phyloP scores from a whole-genome alignment of 2,113 vertebrate species.

The Australoheros scitulus region DNA sequence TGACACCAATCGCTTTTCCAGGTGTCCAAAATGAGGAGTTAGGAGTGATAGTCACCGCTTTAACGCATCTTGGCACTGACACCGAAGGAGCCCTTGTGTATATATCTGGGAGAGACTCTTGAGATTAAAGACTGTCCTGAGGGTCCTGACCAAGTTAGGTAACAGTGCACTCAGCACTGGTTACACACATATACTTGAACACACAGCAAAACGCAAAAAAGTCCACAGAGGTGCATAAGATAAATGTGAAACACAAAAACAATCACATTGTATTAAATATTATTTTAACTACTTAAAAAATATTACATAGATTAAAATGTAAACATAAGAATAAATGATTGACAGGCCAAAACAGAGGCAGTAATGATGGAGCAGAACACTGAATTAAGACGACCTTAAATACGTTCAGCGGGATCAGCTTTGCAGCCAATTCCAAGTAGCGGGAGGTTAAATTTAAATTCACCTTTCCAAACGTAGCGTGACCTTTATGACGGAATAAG shows the following conservation, averaged over 20 bases:
- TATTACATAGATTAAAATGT: not conserved
- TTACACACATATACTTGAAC: not conserved
- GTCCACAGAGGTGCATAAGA: not conserved
- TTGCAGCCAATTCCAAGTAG: too few relatives aligned
- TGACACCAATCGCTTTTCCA: accelerated
- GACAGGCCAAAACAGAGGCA: not conserved
- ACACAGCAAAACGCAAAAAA: not conserved
- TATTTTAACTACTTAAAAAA: too few relatives aligned
- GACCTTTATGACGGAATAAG: too few relatives aligned
- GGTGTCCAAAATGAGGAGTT: not conserved
- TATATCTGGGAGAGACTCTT: not conserved
- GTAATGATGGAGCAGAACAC: accelerated
- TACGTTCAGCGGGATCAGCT: too few relatives aligned
- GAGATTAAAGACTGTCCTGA: not conserved
- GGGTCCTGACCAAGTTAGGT: accelerated
- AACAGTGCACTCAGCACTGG: not conserved
- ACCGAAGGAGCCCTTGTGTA: not conserved
- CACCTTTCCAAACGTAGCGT: too few relatives aligned
- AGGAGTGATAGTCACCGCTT: not conserved
- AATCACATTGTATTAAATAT: too few relatives aligned
- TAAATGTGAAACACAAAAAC: not conserved
- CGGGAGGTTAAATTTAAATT: too few relatives aligned
- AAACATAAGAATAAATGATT: not conserved
- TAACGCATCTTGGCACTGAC: too few relatives aligned
- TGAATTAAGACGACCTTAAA: not conserved